These are phyloP conservation scores for Cancer borealis DNA, from an alignment of 2,888 invertebrate genomes.

Conservation along the genomic window DNA sequence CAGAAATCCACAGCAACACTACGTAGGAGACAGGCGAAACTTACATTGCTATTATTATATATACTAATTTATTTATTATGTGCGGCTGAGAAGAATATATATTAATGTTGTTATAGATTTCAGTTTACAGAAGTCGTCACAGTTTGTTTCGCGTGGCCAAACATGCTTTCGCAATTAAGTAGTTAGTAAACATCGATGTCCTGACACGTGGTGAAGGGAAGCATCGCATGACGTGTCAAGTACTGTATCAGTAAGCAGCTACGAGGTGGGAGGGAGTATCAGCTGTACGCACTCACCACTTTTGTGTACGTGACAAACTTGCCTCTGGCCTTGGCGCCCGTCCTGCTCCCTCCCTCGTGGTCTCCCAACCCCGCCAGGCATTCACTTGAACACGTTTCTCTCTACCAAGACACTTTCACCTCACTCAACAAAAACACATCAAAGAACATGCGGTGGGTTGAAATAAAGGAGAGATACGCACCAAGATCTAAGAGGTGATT, in stretches of 20 bases:
- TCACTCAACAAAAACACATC: neutral
- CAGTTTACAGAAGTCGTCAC: no score
- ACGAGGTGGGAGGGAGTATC: neutral
- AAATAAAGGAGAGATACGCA: neutral
- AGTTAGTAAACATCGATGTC: neutral
- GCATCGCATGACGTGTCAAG: neutral
- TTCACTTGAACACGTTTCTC: neutral
- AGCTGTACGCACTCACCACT: neutral
- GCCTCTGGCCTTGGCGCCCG: neutral
- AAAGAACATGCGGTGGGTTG: neutral
- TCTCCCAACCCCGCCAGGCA: neutral
- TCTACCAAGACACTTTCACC: neutral
- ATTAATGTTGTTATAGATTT: no score
- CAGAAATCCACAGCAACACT: no score
- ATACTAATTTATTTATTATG: no score
- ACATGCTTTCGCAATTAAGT: neutral
- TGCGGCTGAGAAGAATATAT: no score
- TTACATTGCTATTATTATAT: no score
- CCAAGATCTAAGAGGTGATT: neutral
- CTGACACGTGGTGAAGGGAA: neutral
- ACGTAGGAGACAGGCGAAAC: no score
- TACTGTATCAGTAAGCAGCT: neutral
- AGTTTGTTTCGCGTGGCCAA: neutral
- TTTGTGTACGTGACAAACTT: slow-evolving; percentile 12
- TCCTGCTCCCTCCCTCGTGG: neutral